Base-by-base conservation (phyloP, 2,888 invertebrate species). In the Nomada goodeniana region DNA sequence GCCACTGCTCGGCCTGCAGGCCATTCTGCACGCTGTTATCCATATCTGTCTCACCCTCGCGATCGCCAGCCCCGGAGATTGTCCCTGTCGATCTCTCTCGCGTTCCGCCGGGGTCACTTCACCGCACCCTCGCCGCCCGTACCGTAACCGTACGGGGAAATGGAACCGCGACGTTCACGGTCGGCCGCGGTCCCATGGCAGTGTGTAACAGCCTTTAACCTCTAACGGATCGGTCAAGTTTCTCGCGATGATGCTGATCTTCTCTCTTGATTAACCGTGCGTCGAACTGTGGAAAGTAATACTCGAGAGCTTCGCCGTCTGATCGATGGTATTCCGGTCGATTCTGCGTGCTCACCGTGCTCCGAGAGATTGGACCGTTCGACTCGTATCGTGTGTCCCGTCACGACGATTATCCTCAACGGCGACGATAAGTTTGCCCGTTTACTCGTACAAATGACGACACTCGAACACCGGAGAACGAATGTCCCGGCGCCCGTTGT, bases 1-100 rank as follows among this genome's bases (percentile, higher is more conserved):
- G 90, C 92, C 93, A 92, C 91, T 92, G 93, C 79, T 91, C 91
- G 65, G 82, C 23, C 83, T 87, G 89, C 77, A 84, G 78, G 64
- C 89, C 86, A 79, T 88, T 89, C 76, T 86, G 88, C 86, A 84
- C 86, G 70, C 85, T 87, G 88, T 92, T 91, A 85, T 92, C 92
- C 93, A 93, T 92, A 75, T 83, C 87, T 76, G 83, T 82, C 79
- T 83, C 75, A 75, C 63, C 75, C 74, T 67, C 44, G 76, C 70
- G 83, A 73, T 67, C 63, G 69, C 64, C 63, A 13, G 42, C 57
- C 68, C 44, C 47, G 23, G 71, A 68, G 72, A 77, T 73, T 76
- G 79, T 84, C 72, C 26, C 65, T 44, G 52, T 71, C 73, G 42
- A 52, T 71, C 59, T 59, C 52, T 59, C 65, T 74, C 76, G 29